Evolutionary conservation across 2,888 invertebrate species (phyloP).

Genomic region (Lathronympha strigana): DNA sequence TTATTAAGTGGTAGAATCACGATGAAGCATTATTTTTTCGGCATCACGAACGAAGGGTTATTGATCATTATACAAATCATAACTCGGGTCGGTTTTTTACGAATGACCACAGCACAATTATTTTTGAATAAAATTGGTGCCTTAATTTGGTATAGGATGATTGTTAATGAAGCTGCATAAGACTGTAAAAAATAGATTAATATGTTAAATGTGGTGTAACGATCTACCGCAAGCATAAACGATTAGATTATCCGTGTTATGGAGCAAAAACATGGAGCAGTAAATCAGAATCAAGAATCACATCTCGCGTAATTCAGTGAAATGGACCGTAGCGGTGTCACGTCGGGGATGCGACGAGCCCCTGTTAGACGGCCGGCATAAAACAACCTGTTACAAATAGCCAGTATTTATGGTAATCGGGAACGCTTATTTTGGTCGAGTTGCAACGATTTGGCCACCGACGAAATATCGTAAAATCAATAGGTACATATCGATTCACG

Average conservation of each 20-base stretch:
- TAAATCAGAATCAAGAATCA: constrained; percentile 56
- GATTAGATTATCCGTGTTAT: constrained; percentile 63
- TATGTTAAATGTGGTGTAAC: constrained; percentile 24
- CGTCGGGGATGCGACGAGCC: constrained; percentile 63
- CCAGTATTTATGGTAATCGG: constrained; percentile 40
- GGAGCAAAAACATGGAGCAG: constrained; percentile 50
- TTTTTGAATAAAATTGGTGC: constrained; percentile 58
- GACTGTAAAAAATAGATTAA: constrained; percentile 34
- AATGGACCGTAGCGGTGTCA: constrained; percentile 73
- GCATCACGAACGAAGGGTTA: constrained; percentile 74
- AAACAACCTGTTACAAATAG: constrained; percentile 47
- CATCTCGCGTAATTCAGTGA: constrained; percentile 61
- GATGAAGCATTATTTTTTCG: constrained; percentile 69
- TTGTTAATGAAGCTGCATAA: constrained; percentile 36
- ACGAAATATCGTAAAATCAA: constrained; percentile 48
- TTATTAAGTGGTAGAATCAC: constrained; percentile 82
- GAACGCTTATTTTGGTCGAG: constrained; percentile 26
- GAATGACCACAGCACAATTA: constrained; percentile 63
- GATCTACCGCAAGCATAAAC: constrained; percentile 72
- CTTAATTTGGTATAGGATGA: constrained; percentile 53
- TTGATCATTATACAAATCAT: constrained; percentile 78
- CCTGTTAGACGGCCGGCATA: constrained; percentile 45
- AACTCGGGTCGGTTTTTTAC: constrained; percentile 63
- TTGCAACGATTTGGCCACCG: constrained; percentile 50
- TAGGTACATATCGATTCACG: no score